Base-by-base conservation (phyloP, 2,888 invertebrate genomes). In the Harpalus rufipes region DNA sequence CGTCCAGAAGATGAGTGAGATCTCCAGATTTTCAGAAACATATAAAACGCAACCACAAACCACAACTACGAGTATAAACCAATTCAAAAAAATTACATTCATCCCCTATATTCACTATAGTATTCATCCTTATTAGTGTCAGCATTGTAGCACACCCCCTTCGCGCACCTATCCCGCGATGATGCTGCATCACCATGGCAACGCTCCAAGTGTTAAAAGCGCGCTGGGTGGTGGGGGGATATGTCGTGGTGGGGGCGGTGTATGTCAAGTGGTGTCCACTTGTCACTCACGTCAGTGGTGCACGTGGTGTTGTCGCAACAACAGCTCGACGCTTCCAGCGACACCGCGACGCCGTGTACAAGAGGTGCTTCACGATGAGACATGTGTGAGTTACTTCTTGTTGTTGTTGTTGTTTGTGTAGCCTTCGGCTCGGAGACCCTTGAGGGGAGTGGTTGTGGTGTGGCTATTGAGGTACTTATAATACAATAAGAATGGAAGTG, bases 221-320 rank as follows among this genome's bases (percentile, higher is more conserved):
- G 58, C 44, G n/a, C 21, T 25, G 25, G 12, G 32, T 32, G 6
- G n/a, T 41, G 51, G 41, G 21, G 79, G 78, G 63, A 78, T 44
- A 16, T 10, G 25, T 5, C 8, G 65, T 79, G 68, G 85, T 85
- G 85, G 85, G 85, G 72, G 72, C 44, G 58, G 56, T 72, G 85
- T 68, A 85, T 85, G 85, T 85, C 85, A 85, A 85, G 85, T 80
- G 85, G 41, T 79, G 79, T 85, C 85, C 85, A 85, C 85, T 85
- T 85, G 85, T 85, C 80, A 85, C 80, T 72, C 80, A 80, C 58
- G 63, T 80, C 85, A 85, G 85, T 85, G 14, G 80, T 85, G 72
- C 85, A 85, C 85, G 85, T 85, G 85, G 85, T 85, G 61, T 61
- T 80, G 18, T 61, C 41, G 76, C 18, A 76, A 44, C 12, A 51